Conservation (phyloP, 2,113 vertebrate genomes). For the Patagioenas fasciata region DNA sequence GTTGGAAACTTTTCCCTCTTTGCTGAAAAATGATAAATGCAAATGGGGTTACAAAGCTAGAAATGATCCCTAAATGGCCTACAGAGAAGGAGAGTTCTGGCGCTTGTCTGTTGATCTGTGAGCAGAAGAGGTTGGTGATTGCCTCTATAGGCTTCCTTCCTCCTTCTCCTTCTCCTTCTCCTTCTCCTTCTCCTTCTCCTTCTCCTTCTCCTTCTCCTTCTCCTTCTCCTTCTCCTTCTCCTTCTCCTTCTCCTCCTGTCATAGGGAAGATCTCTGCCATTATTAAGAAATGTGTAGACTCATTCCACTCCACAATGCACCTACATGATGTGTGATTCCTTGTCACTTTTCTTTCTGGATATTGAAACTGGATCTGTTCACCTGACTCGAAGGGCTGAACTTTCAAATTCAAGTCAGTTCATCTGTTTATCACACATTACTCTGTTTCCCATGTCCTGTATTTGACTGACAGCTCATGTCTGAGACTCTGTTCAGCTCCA, state of each 20-base stretch:
- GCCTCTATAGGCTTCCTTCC: background rate
- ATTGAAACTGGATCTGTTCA: background rate
- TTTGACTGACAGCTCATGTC: background rate
- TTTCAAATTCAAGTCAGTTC: background rate
- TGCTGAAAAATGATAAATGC: background rate
- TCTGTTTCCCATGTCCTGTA: background rate
- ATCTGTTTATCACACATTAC: background rate
- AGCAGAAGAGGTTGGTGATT: background rate
- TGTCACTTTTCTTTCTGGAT: background rate
- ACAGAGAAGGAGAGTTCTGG: background rate
- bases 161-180: background rate
- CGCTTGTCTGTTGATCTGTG: background rate
- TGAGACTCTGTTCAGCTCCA: background rate
- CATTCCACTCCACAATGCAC: background rate
- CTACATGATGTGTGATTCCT: background rate
- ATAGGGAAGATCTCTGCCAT: background rate
- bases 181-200: background rate
- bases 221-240: background rate
- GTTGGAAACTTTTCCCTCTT: background rate
- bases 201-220: background rate
- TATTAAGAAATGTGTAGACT: background rate
- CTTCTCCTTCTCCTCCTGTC: background rate
- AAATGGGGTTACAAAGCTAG: background rate
- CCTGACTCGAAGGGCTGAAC: background rate
- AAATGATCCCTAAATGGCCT: background rate